These are phyloP conservation scores for Macaria liturata DNA, from an alignment of 2,888 invertebrate genomes.

Conservation along the genomic window DNA sequence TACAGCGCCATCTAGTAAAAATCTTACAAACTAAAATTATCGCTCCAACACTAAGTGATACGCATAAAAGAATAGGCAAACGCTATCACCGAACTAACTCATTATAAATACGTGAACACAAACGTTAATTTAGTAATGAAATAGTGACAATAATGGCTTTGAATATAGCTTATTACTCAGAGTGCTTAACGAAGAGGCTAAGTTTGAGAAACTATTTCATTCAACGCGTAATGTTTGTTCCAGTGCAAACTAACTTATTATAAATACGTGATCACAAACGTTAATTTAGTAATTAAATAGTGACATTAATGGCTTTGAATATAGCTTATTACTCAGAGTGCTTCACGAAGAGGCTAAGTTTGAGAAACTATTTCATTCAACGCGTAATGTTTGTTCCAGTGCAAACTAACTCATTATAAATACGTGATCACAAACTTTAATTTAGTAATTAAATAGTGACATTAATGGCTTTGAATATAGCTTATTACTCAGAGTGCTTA, in stretches of 20 bases:
- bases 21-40: no score
- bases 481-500: conserved; percentile 49
- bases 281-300: conserved; percentile 33
- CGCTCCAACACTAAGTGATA: no score
- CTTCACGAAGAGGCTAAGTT: conserved; percentile 48
- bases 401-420: no score
- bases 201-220: conserved; percentile 56
- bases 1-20: no score
- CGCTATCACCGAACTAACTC: no score
- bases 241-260: conserved; percentile 33
- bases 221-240: conserved; percentile 49
- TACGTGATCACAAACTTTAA: conserved; percentile 17
- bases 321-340: conserved; percentile 49
- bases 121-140: conserved; percentile 32
- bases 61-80: no score
- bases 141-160: conserved; percentile 40
- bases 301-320: conserved; percentile 44
- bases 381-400: conserved; percentile 48
- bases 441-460: conserved; percentile 35
- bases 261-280: conserved; percentile 8
- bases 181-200: conserved; percentile 47
- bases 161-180: conserved; percentile 50
- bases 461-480: conserved; percentile 46
- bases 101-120: no score
- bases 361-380: conserved; percentile 56